Percentiles rank a stretch among this genome's conserved stretches.
phyloP scores from a whole-genome alignment of 2,113 vertebrate species.

The Tichodroma muraria region DNA sequence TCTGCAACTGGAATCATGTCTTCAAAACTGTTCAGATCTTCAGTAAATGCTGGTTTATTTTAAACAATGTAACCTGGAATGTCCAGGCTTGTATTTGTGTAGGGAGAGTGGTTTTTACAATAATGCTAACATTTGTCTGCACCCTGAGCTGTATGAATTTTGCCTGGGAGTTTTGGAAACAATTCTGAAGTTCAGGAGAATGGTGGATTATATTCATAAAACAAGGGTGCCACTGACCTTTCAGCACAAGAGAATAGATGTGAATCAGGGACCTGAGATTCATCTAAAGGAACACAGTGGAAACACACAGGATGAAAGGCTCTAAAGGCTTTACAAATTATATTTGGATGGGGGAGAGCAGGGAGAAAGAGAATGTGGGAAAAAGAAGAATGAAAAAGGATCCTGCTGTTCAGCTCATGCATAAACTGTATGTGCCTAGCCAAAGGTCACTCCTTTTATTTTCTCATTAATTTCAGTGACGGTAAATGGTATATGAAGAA shows the following conservation, averaged over 20 bases:
- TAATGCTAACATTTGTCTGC: not conserved
- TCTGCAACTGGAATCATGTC: not conserved
- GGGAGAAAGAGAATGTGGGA: slow-evolving; percentile 39
- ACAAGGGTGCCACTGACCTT: slow-evolving; percentile 3
- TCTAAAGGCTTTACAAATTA: slow-evolving; percentile 45
- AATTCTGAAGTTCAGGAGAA: not conserved
- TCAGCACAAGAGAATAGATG: not conserved
- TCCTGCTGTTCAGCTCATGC: slow-evolving; percentile 32
- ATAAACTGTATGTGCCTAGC: slow-evolving; percentile 52
- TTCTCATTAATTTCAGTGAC: slow-evolving; percentile 52
- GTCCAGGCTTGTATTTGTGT: not conserved
- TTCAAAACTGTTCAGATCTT: not conserved
- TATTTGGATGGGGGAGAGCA: not conserved
- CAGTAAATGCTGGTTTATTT: not conserved
- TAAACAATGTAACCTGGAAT: not conserved
- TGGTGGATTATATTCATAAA: slow-evolving; percentile 1
- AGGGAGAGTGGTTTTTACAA: not conserved
- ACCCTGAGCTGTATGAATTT: not conserved
- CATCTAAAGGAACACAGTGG: not conserved
- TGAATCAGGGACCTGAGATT: not conserved
- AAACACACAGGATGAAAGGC: slow-evolving; percentile 8
- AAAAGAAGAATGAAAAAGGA: slow-evolving; percentile 20
- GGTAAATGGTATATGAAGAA: slow-evolving; percentile 13
- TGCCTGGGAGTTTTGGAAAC: not conserved
- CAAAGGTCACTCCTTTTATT: slow-evolving; percentile 58